Evolutionary conservation across 2,113 vertebrate genomes (phyloP).

Genomic region (Halichoeres trimaculatus): DNA sequence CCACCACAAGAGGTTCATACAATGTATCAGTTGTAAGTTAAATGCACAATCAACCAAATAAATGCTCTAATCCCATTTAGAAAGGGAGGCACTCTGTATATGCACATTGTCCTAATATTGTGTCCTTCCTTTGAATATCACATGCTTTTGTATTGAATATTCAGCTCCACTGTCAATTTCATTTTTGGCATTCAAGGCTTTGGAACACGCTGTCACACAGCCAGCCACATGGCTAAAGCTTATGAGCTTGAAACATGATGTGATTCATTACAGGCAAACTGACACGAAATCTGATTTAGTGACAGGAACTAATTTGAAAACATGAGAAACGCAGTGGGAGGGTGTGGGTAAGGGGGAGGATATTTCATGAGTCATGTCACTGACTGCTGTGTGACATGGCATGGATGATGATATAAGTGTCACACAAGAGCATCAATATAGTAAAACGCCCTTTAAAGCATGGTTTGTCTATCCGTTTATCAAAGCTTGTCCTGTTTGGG

Average conservation of each 20-base stretch:
- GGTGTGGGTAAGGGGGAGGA: background rate
- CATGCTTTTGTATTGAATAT: too few species aligned
- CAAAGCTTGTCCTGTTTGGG: too few species aligned
- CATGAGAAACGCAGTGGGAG: slow-evolving; percentile 10
- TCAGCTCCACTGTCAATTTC: too few species aligned
- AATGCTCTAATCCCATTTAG: too few species aligned
- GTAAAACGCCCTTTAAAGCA: background rate
- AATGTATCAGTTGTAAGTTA: too few species aligned
- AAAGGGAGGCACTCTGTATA: too few species aligned
- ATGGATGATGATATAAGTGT: slow-evolving; percentile 5
- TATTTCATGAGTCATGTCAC: slow-evolving; percentile 12
- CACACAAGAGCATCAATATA: background rate
- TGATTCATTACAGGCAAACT: background rate
- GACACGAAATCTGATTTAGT: background rate
- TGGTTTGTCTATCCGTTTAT: too few species aligned
- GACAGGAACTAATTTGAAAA: slow-evolving; percentile 19
- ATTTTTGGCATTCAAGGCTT: background rate
- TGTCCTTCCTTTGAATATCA: too few species aligned
- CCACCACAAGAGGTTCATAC: too few species aligned
- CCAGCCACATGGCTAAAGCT: background rate
- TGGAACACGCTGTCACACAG: background rate
- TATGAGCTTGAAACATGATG: background rate
- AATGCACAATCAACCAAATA: too few species aligned
- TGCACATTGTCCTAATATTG: too few species aligned
- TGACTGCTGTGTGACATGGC: background rate